Evolutionary conservation across 2,797 vertebrate genomes (phyloP).

Genomic region (Melanotaenia maccullochi): DNA sequence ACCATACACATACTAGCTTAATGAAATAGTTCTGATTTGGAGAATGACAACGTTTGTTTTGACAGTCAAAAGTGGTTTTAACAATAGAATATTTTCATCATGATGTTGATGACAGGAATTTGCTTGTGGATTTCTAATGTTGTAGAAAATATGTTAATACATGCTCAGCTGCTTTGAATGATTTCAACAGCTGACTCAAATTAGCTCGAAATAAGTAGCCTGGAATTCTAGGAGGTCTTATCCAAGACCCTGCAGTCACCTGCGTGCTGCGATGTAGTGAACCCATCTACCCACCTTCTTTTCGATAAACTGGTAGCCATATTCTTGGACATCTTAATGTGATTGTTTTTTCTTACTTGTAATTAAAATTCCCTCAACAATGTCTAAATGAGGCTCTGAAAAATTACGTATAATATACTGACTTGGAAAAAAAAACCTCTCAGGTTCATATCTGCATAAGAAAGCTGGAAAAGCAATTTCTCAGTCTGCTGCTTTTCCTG

Average conservation of each 20-base stretch:
- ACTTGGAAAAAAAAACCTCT: conserved; percentile 52
- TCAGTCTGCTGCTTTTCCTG: conserved; percentile 32
- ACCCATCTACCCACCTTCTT: conserved; percentile 43
- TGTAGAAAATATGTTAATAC: conserved; percentile 75
- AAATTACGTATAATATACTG: conserved; percentile 74
- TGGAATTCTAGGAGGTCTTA: conserved; percentile 76
- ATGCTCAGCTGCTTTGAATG: conserved; percentile 66
- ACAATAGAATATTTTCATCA: conserved; percentile 18
- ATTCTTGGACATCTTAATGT: conserved; percentile 61
- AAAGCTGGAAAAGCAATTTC: conserved; percentile 50
- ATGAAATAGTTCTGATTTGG: conserved; percentile 30
- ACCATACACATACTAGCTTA: conserved; percentile 8
- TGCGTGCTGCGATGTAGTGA: conserved; percentile 57
- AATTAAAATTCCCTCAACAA: conserved; percentile 59
- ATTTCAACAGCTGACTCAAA: conserved; percentile 79
- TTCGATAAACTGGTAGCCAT: conserved; percentile 48
- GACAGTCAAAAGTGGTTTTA: conserved; percentile 4
- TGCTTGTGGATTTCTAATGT: conserved; percentile 49
- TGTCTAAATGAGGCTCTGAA: conserved; percentile 72
- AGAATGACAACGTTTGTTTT: conserved; percentile 18
- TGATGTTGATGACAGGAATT: conserved; percentile 36
- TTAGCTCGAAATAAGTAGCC: conserved; percentile 77
- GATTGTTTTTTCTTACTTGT: conserved; percentile 42
- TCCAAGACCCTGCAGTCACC: conserved; percentile 66
- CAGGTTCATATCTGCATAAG: conserved; percentile 48